These are phyloP conservation scores for Melanotaenia maccullochi DNA, from an alignment of 2,797 vertebrate species.

Conservation along the genomic window DNA sequence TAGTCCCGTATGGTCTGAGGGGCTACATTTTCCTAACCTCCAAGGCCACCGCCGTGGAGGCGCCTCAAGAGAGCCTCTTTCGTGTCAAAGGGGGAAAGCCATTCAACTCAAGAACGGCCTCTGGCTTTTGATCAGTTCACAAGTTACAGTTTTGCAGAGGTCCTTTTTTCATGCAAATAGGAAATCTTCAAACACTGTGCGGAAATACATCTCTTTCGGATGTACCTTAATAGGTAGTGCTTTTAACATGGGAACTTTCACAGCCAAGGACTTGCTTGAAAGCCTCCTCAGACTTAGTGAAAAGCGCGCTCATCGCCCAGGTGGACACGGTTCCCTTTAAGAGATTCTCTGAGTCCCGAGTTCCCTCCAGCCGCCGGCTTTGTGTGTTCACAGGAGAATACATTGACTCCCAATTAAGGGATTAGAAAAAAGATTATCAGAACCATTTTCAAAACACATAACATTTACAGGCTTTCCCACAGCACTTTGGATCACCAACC, in stretches of 20 bases:
- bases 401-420: slow-evolving; percentile 81
- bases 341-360: slow-evolving; percentile 54
- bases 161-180: slow-evolving; percentile 85
- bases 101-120: slow-evolving; percentile 78
- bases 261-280: slow-evolving; percentile 80
- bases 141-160: slow-evolving; percentile 86
- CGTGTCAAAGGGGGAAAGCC: slow-evolving; percentile 85
- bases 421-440: slow-evolving; percentile 78
- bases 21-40: slow-evolving; percentile 85
- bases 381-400: slow-evolving; percentile 66
- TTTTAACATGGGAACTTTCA: slow-evolving; percentile 81
- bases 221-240: slow-evolving; percentile 78
- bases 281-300: slow-evolving; percentile 73
- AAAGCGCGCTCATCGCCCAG: slow-evolving; percentile 75
- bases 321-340: slow-evolving; percentile 74
- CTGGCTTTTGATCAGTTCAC: slow-evolving; percentile 88
- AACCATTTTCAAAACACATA: slow-evolving; percentile 77
- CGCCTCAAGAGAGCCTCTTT: slow-evolving; percentile 85
- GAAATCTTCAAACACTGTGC: slow-evolving; percentile 81
- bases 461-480: slow-evolving; percentile 75
- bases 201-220: slow-evolving; percentile 83
- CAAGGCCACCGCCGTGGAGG: slow-evolving; percentile 83
- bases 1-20: slow-evolving; percentile 76
- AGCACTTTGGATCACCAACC: slow-evolving; percentile 51
- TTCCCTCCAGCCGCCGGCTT: slow-evolving; percentile 64